A percentile compares a stretch with the other conserved stretches of the same genome.
Conservation (phyloP, 1,140 invertebrate species). For the Pseudomyrmex concolor region DNA sequence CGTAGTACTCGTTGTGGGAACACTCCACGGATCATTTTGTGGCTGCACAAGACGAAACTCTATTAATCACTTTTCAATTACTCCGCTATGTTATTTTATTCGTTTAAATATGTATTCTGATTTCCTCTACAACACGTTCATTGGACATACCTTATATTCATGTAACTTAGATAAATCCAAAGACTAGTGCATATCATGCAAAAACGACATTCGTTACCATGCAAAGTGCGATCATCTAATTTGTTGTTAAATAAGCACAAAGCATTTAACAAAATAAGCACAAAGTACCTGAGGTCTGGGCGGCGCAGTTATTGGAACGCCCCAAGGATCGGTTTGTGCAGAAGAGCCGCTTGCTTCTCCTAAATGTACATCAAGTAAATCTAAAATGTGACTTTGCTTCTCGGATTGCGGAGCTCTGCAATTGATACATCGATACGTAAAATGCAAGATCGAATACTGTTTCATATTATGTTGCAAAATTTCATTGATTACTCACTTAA, state of each 20-base stretch:
- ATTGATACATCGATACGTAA: constrained; percentile 43
- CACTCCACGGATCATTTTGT: constrained; percentile 87
- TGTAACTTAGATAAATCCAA: constrained; percentile 80
- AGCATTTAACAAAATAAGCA: constrained; percentile 18
- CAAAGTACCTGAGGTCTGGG: constrained; percentile 84
- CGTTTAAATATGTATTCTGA: background rate
- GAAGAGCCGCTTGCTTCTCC: constrained; percentile 86
- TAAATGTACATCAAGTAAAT: constrained; percentile 93
- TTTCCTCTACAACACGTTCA: background rate
- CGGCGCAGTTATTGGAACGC: constrained; percentile 86
- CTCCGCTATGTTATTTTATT: background rate
- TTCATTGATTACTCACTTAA: constrained; percentile 87
- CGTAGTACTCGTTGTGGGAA: constrained; percentile 79
- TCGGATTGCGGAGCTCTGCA: constrained; percentile 81
- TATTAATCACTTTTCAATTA: background rate
- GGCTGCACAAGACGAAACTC: constrained; percentile 67
- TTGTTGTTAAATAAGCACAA: constrained; percentile 30
- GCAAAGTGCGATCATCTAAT: constrained; percentile 66
- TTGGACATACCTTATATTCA: constrained; percentile 77
- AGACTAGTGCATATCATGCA: constrained; percentile 78
- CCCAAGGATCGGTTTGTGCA: constrained; percentile 89
- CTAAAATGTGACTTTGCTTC: constrained; percentile 90
- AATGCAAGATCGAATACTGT: background rate
- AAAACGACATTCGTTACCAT: constrained; percentile 73
- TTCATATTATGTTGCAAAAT: constrained; percentile 1